A percentile compares a stretch with the other conserved stretches of the same genome.
phyloP scores from a whole-genome alignment of 2,797 vertebrate species.

The Threskiornis aethiopicus region DNA sequence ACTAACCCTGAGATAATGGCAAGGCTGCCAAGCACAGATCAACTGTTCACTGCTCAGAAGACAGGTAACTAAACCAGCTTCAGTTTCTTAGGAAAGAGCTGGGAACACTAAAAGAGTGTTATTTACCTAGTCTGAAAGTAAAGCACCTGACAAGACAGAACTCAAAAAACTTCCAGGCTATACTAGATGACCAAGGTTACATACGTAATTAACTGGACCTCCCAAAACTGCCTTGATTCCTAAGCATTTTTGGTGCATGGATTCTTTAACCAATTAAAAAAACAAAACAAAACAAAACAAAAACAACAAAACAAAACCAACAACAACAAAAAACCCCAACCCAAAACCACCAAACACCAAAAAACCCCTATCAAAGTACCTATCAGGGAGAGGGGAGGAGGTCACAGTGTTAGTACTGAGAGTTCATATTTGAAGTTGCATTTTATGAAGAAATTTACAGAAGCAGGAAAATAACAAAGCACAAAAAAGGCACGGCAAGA shows the following conservation, averaged over 20 bases:
- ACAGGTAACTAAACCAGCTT: background rate
- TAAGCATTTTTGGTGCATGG: background rate
- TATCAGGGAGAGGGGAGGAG: accelerated
- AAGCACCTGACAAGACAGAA: background rate
- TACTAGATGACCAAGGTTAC: background rate
- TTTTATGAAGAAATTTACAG: background rate
- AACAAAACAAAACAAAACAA: background rate
- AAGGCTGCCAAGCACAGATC: background rate
- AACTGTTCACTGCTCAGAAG: background rate
- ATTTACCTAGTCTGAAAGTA: background rate
- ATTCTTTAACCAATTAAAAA: background rate
- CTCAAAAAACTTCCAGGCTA: background rate
- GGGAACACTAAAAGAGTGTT: background rate
- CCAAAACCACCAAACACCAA: background rate
- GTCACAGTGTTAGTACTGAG: background rate
- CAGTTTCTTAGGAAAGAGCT: background rate
- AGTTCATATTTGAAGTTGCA: background rate
- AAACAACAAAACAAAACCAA: background rate
- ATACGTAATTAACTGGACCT: background rate
- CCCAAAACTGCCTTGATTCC: background rate
- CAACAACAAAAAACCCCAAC: background rate
- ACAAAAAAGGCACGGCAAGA: background rate
- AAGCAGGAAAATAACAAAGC: background rate
- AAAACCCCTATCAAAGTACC: background rate
- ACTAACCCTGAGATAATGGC: background rate